Conservation (phyloP, 30 jellyfish, hydroid and myxozoan genomes). For the Sanderia malayensis region DNA sequence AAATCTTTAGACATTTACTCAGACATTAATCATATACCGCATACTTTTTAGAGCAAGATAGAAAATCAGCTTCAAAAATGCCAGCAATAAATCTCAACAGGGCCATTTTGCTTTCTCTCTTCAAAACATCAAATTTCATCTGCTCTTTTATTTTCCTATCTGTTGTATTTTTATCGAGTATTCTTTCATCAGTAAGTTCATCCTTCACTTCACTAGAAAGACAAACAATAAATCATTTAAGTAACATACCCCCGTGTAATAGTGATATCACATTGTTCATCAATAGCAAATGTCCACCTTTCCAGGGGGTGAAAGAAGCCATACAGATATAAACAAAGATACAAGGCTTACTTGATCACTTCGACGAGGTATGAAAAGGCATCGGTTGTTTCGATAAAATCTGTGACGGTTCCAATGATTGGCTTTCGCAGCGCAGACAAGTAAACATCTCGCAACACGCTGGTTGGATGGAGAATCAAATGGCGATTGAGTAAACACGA, state of each 20-base stretch:
- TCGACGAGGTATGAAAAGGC: slow-evolving; percentile 35
- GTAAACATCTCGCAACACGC: slow-evolving; percentile 21
- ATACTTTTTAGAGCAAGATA: neutral
- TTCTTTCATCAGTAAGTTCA: neutral
- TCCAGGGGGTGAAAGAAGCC: too few species aligned
- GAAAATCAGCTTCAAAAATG: neutral
- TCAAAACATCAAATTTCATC: neutral
- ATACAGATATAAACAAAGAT: too few species aligned
- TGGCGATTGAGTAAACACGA: slow-evolving; percentile 37
- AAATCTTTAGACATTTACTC: too few species aligned
- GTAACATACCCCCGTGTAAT: too few species aligned
- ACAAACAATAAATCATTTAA: neutral
- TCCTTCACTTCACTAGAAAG: slow-evolving; percentile 4
- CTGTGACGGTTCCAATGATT: slow-evolving; percentile 7
- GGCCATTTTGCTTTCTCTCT: neutral
- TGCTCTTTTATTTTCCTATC: neutral
- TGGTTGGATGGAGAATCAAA: slow-evolving; percentile 55
- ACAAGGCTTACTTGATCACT: slow-evolving; percentile 37
- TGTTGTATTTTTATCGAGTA: neutral
- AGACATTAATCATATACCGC: too few species aligned
- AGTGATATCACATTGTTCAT: too few species aligned
- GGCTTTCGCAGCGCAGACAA: slow-evolving; percentile 36
- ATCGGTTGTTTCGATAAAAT: neutral
- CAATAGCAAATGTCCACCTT: too few species aligned
- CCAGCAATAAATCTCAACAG: neutral